Base-by-base conservation (phyloP, 2,113 vertebrate species). In the Cariama cristata region DNA sequence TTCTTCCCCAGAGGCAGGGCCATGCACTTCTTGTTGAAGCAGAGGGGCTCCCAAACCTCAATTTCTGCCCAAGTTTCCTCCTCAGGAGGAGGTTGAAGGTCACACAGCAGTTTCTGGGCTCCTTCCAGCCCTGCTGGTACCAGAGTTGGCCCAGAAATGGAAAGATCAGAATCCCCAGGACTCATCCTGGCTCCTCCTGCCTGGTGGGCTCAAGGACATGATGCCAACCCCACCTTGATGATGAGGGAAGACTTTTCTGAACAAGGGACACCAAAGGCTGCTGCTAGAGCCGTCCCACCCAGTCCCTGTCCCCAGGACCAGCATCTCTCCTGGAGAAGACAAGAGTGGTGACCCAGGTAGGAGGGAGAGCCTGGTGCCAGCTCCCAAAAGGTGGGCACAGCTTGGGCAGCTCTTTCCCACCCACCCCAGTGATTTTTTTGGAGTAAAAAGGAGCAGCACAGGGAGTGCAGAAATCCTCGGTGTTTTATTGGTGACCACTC, bases 401-500 rank as follows among this genome's bases (percentile, higher is more conserved):
- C 60, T 58, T 16, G 20, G n/a, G 40, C n/a, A 81, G 69, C 76
- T 67, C 49, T 49, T 68, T 15, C 58, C 32, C n/a, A 14, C 11
- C 32, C 17, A 18, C 40, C 56, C 44, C 50, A 9, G 10, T 0
- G 20, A 38, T 14, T 44, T 38, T 5, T 0, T 12, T 4, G 33
- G 24, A 23, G 14, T 0, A 5, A 23, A 73, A 4, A 68, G 6
- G 15, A 89, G 2, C 52, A 74, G 74, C 24, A 56, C 13, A 38
- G 12, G n/a, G 22, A 44, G 9, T 14, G 63, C 60, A 87, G 73
- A 71, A 16, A 30, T 8, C 9, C 26, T 72, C 4, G 1, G 64
- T n/a, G 47, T 69, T 97, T 96, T 97, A 97, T 91, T 97, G 42
- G 75, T 28, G 58, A 16, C 56, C 66, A 55, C 40, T 28, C 21